phyloP scores from a whole-genome alignment of 2,113 vertebrate genomes.

The Periophthalmodon schlosseri region DNA sequence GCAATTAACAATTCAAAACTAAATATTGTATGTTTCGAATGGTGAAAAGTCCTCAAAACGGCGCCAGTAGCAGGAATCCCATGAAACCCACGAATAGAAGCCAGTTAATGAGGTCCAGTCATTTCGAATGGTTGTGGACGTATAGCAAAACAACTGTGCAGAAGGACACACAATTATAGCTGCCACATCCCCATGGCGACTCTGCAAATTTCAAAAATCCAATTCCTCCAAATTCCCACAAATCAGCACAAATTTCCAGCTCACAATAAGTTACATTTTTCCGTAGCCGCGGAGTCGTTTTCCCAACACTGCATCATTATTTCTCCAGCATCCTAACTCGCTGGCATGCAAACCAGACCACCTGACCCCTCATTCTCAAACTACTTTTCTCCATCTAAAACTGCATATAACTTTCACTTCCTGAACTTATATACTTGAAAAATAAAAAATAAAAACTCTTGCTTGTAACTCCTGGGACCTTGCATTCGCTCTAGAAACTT shows the following conservation, averaged over 20 bases:
- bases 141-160: neutral
- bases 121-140: neutral
- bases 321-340: slow-evolving; percentile 8
- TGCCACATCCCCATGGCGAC: neutral
- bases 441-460: neutral
- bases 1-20: neutral
- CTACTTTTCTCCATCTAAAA: slow-evolving; percentile 2
- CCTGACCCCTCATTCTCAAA: neutral
- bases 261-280: slow-evolving; percentile 28
- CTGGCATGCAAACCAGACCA: slow-evolving; percentile 23
- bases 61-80: too few relatives aligned
- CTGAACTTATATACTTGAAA: neutral
- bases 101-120: neutral
- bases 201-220: neutral
- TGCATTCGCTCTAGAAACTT: neutral
- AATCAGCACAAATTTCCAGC: slow-evolving; percentile 19
- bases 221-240: neutral
- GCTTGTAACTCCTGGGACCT: neutral
- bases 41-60: neutral
- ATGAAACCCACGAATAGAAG: neutral
- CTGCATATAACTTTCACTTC: neutral
- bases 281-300: slow-evolving; percentile 7
- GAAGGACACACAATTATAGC: neutral
- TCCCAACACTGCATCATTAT: slow-evolving; percentile 28
- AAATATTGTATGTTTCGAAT: neutral